phyloP scores from a whole-genome alignment of 2,888 invertebrate species.

The Malacosoma neustria region DNA sequence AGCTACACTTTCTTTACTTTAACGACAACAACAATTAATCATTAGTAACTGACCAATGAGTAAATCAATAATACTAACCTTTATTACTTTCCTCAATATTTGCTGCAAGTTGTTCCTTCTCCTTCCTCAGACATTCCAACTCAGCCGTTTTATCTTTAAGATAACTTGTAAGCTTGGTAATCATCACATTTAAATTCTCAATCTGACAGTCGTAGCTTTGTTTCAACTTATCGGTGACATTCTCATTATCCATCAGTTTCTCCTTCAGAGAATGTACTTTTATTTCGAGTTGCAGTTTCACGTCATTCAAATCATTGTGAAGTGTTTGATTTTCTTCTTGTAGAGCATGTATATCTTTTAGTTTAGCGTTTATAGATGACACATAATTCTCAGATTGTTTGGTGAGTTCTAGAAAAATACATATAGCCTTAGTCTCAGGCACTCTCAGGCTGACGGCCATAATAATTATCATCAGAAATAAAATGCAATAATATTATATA shows the following conservation, averaged over 20 bases:
- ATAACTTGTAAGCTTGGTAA: constrained; percentile 39
- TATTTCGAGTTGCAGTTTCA: constrained; percentile 39
- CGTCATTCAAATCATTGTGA: constrained; percentile 33
- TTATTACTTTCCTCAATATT: constrained; percentile 25
- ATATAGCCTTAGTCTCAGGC: too few species aligned
- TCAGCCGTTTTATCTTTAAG: constrained; percentile 45
- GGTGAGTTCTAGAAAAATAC: constrained; percentile 35
- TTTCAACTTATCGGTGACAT: constrained; percentile 43
- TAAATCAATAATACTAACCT: constrained; percentile 20
- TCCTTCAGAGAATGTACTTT: constrained; percentile 49
- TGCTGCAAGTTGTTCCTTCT: constrained; percentile 32
- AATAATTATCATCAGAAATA: too few species aligned
- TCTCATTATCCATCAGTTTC: constrained; percentile 41
- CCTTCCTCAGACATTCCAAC: constrained; percentile 30
- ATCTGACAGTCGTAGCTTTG: constrained; percentile 44
- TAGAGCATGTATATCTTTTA: constrained; percentile 28
- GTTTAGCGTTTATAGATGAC: constrained; percentile 23
- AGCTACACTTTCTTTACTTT: neutral
- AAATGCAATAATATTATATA: too few species aligned
- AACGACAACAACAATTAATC: neutral
- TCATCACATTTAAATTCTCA: constrained; percentile 44
- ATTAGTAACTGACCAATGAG: neutral
- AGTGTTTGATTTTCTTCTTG: constrained; percentile 36
- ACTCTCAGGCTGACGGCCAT: too few species aligned
- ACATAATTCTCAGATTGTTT: constrained; percentile 26